These are phyloP conservation scores for Pachydiplax longipennis DNA, from an alignment of 2,888 invertebrate species.

Conservation along the genomic window DNA sequence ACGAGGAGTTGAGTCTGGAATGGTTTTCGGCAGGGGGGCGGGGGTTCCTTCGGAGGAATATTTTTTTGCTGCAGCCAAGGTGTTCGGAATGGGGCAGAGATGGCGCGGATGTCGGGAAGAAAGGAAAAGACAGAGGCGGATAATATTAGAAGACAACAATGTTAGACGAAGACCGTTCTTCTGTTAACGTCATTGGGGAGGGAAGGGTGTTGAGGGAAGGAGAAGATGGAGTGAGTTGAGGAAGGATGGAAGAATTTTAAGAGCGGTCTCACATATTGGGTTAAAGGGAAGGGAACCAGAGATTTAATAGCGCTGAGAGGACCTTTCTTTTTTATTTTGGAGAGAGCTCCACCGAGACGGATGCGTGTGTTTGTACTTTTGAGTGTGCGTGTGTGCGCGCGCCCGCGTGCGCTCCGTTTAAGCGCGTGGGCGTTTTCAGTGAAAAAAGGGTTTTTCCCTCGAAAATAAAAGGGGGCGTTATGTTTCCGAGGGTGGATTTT, in stretches of 20 bases:
- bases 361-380: not conserved
- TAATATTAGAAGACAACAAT: slow-evolving; percentile 23
- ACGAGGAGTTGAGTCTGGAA: slow-evolving; percentile 35
- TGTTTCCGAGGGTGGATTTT: not conserved
- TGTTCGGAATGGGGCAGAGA: not conserved
- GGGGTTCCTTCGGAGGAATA: not conserved
- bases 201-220: not conserved
- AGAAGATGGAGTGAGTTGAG: not conserved
- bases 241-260: slow-evolving; percentile 22
- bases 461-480: not conserved
- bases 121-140: not conserved
- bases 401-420: not conserved
- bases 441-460: not conserved
- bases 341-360: not conserved
- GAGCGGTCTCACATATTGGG: slow-evolving; percentile 29
- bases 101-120: not conserved
- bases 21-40: slow-evolving; percentile 4
- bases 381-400: not conserved
- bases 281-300: slow-evolving; percentile 21
- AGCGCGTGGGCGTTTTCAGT: not conserved
- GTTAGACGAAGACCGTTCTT: slow-evolving; percentile 20
- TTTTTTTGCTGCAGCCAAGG: not conserved
- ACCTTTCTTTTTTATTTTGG: not conserved
- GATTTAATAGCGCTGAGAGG: slow-evolving; percentile 8
- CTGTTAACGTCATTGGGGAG: slow-evolving; percentile 11